Percentiles rank a stretch among this genome's conserved stretches.
Evolutionary conservation across 1,140 invertebrate species (phyloP).

Genomic region (Bombyx mandarina): DNA sequence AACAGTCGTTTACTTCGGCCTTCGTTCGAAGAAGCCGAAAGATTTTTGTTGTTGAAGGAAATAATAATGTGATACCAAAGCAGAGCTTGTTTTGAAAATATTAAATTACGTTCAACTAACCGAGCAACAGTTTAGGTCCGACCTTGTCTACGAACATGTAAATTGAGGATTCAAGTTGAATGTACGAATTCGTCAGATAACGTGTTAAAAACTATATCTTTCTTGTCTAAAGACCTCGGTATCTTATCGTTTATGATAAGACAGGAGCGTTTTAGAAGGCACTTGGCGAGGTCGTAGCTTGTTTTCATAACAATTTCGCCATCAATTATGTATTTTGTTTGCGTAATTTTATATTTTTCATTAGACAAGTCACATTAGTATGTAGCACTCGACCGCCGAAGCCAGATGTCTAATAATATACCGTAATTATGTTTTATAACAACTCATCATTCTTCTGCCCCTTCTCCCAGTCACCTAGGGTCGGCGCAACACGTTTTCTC

Average conservation of each 20-base stretch:
- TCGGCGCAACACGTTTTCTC: too few species aligned
- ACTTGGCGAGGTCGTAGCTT: conserved; percentile 17
- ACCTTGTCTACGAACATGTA: conserved; percentile 17
- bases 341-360: conserved; percentile 1
- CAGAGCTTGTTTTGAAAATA: too few species aligned
- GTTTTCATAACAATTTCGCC: conserved; percentile 15
- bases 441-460: too few species aligned
- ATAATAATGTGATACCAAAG: too few species aligned
- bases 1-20: too few species aligned
- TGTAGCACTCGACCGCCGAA: too few species aligned
- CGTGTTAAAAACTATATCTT: conserved; percentile 22
- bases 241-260: conserved; percentile 29
- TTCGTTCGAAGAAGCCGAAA: too few species aligned
- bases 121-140: background rate
- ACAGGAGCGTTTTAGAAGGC: conserved; percentile 13
- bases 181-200: conserved; percentile 42
- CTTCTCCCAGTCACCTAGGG: too few species aligned
- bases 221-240: conserved; percentile 34
- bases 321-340: conserved; percentile 8
- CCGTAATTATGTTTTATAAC: too few species aligned
- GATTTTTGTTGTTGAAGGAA: too few species aligned
- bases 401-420: too few species aligned
- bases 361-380: too few species aligned
- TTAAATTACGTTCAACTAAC: conserved; percentile 11
- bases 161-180: conserved; percentile 44